Base-by-base conservation (phyloP, 2,797 vertebrate genomes). In the Ataeniobius toweri region DNA sequence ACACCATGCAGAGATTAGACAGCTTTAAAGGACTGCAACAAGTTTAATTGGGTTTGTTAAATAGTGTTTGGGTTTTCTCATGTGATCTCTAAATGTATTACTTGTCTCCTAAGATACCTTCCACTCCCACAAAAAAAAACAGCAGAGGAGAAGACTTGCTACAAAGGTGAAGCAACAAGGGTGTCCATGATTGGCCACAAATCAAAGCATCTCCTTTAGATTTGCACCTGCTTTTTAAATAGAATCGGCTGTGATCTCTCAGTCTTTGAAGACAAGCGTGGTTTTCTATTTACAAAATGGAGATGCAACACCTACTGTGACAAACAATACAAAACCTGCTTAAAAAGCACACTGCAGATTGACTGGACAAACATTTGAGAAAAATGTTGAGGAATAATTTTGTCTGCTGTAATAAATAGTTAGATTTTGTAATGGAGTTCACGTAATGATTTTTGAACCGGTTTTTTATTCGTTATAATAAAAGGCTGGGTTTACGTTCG, bases 1-100 rank as follows among this genome's bases (percentile, higher is more conserved):
- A 85, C 76, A 63, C 77, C 76, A 41, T 0, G 5, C 41, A 51
- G 83, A 85, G 86, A 93, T 93, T 92, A 86, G 81, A 89, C 44
- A 65, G 73, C 71, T 75, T 88, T 87, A 81, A 74, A 82, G 82
- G 76, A 80, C 63, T 79, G 84, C 84, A 87, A 81, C 68, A 85
- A 74, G 83, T 88, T 90, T 91, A 89, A 92, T 87, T 89, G 86
- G 82, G 83, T 83, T 80, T 86, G 83, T 77, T 88, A 81, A 87
- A 90, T 76, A 83, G 89, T 78, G 90, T 90, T 81, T 78, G 51
- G 89, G 86, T 71, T 76, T 86, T 74, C 73, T 86, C 24, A 3
- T 86, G 73, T 85, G 65, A 89, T 89, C 79, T 41, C 78, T 82
- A 75, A 56, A 82, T 78, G 78, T 79, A 75, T 77, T 80, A 77